Conservation (phyloP, 2,888 invertebrate genomes). For the Volucella zonaria region DNA sequence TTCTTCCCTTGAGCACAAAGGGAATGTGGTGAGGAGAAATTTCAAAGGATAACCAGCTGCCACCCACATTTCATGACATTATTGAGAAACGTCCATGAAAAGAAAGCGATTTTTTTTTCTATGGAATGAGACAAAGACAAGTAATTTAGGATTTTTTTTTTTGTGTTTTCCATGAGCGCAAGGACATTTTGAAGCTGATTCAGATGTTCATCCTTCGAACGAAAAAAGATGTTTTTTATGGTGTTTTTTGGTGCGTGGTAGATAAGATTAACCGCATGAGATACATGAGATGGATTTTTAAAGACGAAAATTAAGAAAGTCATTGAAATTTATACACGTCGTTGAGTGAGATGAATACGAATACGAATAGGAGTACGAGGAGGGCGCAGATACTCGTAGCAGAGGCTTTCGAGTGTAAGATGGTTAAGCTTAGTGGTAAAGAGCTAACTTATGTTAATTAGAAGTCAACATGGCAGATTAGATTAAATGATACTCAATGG, state of each 20-base stretch:
- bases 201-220: not conserved
- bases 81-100: not conserved
- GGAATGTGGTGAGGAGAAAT: constrained; percentile 17
- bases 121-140: constrained; percentile 19
- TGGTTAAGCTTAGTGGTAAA: too few relatives aligned
- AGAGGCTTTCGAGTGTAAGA: too few relatives aligned
- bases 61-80: constrained; percentile 17
- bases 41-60: constrained; percentile 43
- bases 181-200: constrained; percentile 41
- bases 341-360: too few relatives aligned
- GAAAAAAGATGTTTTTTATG: constrained; percentile 32
- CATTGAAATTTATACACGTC: not conserved
- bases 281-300: constrained; percentile 10
- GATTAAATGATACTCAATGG: too few relatives aligned
- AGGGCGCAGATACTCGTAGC: too few relatives aligned
- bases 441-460: too few relatives aligned
- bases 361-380: too few relatives aligned
- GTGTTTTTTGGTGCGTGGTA: constrained; percentile 47
- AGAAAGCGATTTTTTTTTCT: not conserved
- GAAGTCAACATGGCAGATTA: too few relatives aligned
- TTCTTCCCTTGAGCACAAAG: not conserved
- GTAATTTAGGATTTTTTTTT: constrained; percentile 38
- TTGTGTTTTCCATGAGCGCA: not conserved
- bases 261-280: constrained; percentile 58
- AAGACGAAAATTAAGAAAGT: not conserved